These are phyloP conservation scores for Eudasyphora cyanicolor DNA, from an alignment of 2,888 invertebrate species.

Conservation along the genomic window DNA sequence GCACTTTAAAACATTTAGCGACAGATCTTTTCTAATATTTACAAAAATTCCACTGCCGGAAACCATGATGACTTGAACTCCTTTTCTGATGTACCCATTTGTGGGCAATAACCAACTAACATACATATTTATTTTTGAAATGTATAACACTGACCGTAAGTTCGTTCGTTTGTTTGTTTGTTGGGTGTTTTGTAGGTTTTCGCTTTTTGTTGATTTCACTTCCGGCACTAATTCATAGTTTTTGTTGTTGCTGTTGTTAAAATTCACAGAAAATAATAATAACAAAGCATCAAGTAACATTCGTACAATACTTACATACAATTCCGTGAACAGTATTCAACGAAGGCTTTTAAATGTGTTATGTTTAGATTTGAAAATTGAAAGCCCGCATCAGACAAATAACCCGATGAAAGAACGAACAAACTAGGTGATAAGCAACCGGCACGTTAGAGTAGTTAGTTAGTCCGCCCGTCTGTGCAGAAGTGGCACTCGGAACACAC, in stretches of 20 bases:
- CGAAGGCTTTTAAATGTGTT: constrained; percentile 21
- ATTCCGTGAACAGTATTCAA: neutral
- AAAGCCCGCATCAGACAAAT: constrained; percentile 16
- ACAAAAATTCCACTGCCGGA: too few relatives aligned
- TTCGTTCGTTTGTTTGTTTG: constrained; percentile 28
- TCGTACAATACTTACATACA: constrained; percentile 23
- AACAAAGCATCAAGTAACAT: neutral
- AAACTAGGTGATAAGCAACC: neutral
- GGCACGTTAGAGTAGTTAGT: neutral
- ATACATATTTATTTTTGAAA: constrained; percentile 53
- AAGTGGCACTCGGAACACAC: neutral
- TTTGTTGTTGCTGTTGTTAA: too few relatives aligned
- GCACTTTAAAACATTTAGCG: too few relatives aligned
- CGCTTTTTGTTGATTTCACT: constrained; percentile 57
- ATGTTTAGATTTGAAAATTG: constrained; percentile 18
- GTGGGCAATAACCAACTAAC: neutral
- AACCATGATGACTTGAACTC: too few relatives aligned
- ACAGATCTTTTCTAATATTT: too few relatives aligned
- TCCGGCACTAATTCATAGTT: constrained; percentile 36
- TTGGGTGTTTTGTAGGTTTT: neutral
- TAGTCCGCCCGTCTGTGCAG: neutral
- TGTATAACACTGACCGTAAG: constrained; percentile 44
- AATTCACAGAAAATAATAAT: neutral
- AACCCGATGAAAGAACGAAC: neutral
- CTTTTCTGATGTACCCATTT: neutral